Evolutionary conservation across 2,888 invertebrate genomes (phyloP).

Genomic region (Steromphala cineraria): DNA sequence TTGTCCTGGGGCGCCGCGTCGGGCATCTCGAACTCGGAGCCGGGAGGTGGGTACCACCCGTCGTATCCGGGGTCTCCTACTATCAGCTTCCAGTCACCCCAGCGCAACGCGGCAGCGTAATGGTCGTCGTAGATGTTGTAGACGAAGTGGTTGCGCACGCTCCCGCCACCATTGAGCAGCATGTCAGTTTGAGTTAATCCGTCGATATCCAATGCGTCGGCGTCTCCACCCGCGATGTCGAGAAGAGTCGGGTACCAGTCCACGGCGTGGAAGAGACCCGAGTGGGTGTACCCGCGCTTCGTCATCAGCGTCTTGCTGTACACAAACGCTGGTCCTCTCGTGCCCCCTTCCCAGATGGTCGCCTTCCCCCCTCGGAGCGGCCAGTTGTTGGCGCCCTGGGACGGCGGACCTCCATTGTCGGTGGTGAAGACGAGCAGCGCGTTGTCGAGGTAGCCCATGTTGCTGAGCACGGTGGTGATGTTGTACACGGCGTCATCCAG

Average conservation of each 20-base stretch:
- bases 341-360: conserved; percentile 91
- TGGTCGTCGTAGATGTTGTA: conserved; percentile 56
- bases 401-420: conserved; percentile 79
- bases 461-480: conserved; percentile 82
- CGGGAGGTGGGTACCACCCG: background rate
- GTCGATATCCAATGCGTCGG: conserved; percentile 47
- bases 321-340: conserved; percentile 71
- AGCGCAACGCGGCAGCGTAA: conserved; percentile 38
- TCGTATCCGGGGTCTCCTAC: background rate
- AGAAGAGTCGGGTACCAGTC: conserved; percentile 77
- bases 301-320: conserved; percentile 66
- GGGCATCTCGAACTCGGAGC: background rate
- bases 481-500: conserved; percentile 89
- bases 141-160: conserved; percentile 51
- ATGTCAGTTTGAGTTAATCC: conserved; percentile 53
- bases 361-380: conserved; percentile 79
- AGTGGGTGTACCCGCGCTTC: conserved; percentile 56
- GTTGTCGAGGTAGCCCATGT: conserved; percentile 83
- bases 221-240: conserved; percentile 69
- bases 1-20: background rate
- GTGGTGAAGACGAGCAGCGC: conserved; percentile 89
- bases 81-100: background rate
- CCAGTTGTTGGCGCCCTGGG: conserved; percentile 74
- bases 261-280: conserved; percentile 75
- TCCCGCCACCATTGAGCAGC: conserved; percentile 39